Evolutionary conservation across 2,113 vertebrate genomes (phyloP), one percentile per base, ranked within the genome.

Genomic region (Stegastes partitus): DNA sequence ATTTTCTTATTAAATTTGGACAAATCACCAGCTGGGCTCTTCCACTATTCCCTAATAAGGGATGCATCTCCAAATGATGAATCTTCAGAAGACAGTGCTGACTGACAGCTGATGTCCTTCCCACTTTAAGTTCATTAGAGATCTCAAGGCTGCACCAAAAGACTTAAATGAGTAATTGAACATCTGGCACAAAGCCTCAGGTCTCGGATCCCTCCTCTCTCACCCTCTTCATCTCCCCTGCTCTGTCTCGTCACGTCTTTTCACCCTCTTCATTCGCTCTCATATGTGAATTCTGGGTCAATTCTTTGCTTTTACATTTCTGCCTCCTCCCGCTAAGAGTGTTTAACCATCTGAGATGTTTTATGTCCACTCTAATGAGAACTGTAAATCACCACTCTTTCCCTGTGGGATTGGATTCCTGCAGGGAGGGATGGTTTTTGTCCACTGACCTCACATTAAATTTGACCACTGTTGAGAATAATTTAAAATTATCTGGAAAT

Each of bases 351-450:
- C 64, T 31, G 19, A 8, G 6, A 34, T 77, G 56, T 50, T 85
- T 85, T 78, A 85, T 39, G 58, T 66, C 22, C 42, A 3, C 31
- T 55, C n/a, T 70, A 83, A 79, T 85, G 63, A 84, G 63, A 79
- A 64, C 3, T 26, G 15, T 54, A 61, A 81, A 67, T 74, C 59
- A 51, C 55, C 68, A 72, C 69, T 69, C 58, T 68, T 28, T 37
- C 37, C 44, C 23, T 47, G n/a, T 22, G 34, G 45, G 42, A 14
- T 18, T 5, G 23, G 37, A 16, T 61, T 12, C 50, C 23, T 58
- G 55, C 42, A 14, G 12, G 1, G 65, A 63, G 26, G n/a, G 5
- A 50, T 51, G 56, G 0, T 64, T 62, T 74, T 45, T 31, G 59
- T 70, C 79, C 44, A 16, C 31, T 64, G 37, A 57, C 22, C 65